phyloP scores from a whole-genome alignment of 2,888 invertebrate species.

The Hemithea aestivaria region DNA sequence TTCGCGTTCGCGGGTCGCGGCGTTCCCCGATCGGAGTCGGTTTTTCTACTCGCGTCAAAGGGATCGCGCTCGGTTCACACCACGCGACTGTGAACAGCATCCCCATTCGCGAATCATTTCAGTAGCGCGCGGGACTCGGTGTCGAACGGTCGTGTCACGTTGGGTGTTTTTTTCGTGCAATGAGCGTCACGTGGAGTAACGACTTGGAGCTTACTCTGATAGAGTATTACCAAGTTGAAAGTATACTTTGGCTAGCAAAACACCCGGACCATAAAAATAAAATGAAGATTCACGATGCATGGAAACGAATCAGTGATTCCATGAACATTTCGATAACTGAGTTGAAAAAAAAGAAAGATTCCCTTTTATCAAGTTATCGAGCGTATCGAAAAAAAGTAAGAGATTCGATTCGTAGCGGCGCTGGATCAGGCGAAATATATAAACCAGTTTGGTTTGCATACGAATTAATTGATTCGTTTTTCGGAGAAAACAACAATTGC shows the following conservation, averaged over 20 bases:
- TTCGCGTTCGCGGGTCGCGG: slow-evolving; percentile 17
- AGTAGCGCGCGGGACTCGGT: too few species aligned
- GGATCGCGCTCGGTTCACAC: slow-evolving; percentile 3
- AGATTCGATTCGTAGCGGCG: not conserved
- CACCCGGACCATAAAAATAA: slow-evolving; percentile 14
- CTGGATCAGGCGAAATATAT: not conserved
- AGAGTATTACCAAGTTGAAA: too few species aligned
- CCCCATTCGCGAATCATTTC: too few species aligned
- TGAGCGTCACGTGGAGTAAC: slow-evolving; percentile 7
- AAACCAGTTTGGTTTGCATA: slow-evolving; percentile 1
- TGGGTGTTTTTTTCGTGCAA: not conserved
- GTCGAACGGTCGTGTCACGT: too few species aligned
- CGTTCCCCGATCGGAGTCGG: slow-evolving; percentile 19
- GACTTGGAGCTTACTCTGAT: slow-evolving; percentile 6
- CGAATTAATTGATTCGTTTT: slow-evolving; percentile 3
- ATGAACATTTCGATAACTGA: slow-evolving; percentile 11
- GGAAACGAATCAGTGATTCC: slow-evolving; percentile 15
- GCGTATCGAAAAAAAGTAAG: slow-evolving; percentile 6
- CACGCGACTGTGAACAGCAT: slow-evolving; percentile 6
- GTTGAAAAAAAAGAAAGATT: not conserved
- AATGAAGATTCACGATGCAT: slow-evolving; percentile 17
- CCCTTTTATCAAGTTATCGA: slow-evolving; percentile 1
- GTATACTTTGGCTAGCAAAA: slow-evolving; percentile 14
- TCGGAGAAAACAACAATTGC: not conserved
- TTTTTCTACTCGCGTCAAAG: slow-evolving; percentile 22